These are phyloP conservation scores for Dryobotodes eremita DNA, from an alignment of 2,888 invertebrate species.

Conservation along the genomic window DNA sequence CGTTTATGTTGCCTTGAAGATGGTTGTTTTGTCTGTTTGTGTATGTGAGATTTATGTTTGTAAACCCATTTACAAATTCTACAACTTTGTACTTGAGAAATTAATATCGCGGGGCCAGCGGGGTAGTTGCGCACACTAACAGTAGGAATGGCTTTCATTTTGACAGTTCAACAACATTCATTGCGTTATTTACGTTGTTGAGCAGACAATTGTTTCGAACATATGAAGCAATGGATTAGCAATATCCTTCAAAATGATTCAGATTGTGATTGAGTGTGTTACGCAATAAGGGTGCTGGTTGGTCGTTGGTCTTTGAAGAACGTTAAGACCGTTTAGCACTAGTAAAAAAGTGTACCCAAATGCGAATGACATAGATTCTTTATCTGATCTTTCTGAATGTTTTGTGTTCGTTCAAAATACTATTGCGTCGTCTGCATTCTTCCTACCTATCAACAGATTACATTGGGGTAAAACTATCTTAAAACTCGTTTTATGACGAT, in stretches of 20 bases:
- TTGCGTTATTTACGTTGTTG: too few relatives aligned
- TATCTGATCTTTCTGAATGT: not conserved
- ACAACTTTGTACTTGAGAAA: not conserved
- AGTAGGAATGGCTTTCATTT: too few relatives aligned
- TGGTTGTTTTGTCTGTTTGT: too few relatives aligned
- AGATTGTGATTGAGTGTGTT: too few relatives aligned
- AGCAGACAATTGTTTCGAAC: too few relatives aligned
- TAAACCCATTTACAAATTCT: not conserved
- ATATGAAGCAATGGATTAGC: too few relatives aligned
- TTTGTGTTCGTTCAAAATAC: not conserved
- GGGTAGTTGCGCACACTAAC: too few relatives aligned
- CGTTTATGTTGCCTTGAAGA: too few relatives aligned
- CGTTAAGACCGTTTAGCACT: not conserved
- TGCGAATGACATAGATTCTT: not conserved
- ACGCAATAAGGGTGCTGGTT: too few relatives aligned
- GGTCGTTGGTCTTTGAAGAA: not conserved
- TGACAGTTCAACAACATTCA: too few relatives aligned
- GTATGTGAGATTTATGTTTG: not conserved
- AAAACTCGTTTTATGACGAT: slow-evolving; percentile 1
- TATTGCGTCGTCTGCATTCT: not conserved
- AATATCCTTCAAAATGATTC: too few relatives aligned
- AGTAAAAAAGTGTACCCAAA: not conserved
- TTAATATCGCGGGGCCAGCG: not conserved
- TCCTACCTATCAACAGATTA: not conserved
- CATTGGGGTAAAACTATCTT: not conserved